Conservation (phyloP, 2,888 invertebrate species). For the Patella depressa region DNA sequence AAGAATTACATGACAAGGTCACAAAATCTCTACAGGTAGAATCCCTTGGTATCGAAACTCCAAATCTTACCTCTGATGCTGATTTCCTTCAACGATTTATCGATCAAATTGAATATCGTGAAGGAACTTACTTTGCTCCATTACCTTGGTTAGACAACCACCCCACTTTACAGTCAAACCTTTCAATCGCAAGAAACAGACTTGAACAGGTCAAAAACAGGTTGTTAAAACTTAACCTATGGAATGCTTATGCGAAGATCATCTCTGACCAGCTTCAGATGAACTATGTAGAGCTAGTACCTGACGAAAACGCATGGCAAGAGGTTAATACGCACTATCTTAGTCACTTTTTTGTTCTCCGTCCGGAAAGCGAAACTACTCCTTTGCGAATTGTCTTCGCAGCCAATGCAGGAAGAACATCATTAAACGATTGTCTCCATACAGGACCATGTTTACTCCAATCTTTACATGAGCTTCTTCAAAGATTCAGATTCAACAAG, state of each 20-base stretch:
- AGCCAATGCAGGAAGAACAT: background rate
- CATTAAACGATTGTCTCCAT: background rate
- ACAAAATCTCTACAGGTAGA: too few species aligned
- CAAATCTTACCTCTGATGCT: too few species aligned
- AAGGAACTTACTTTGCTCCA: background rate
- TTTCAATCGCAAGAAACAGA: background rate
- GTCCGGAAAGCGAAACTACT: background rate
- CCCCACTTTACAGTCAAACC: too few species aligned
- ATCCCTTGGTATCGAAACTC: too few species aligned
- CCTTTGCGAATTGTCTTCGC: background rate
- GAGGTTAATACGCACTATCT: background rate
- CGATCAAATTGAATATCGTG: background rate
- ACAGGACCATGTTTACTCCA: background rate
- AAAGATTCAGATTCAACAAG: background rate
- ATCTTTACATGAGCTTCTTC: conserved; percentile 2
- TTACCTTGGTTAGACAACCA: background rate
- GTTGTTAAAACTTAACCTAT: background rate
- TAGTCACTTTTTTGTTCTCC: background rate
- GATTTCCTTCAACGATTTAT: background rate
- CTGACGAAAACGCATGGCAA: background rate
- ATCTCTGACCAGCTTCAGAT: background rate
- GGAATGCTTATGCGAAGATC: background rate
- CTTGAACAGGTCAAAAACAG: background rate
- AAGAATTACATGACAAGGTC: too few species aligned
- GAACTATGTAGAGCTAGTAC: background rate